Base-by-base conservation (phyloP, 2,113 vertebrate species). In the Edolisoma coerulescens region DNA sequence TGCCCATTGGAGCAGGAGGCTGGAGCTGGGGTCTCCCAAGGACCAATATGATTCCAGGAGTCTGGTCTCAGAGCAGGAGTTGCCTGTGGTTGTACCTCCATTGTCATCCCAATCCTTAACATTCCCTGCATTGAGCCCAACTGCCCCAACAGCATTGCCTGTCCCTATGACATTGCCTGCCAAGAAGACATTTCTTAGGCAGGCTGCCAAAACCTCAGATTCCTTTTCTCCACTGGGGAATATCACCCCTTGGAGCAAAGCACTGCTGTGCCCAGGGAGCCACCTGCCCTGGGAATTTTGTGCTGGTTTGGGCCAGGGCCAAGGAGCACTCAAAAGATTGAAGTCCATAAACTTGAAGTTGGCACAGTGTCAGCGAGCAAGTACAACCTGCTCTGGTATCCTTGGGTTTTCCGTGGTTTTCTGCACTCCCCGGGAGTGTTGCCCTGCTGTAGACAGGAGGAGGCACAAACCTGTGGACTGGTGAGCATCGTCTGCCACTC, bases 31-130 rank as follows among this genome's bases (percentile, higher is more conserved):
- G 3, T 42, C 4, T 83, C 16, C 49, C 22, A 6, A 44, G 37
- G 28, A 49, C 21, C 14, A 16, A 1, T 0, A 0, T 15, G 20
- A 61, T 70, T 57, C 21, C 6, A 1, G 6, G 27, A 39, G n/a
- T 7, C 30, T 56, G 74, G 11, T 18, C 35, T 63, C 12, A 37
- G 33, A 67, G 44, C 39, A 83, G 61, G 27, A 59, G 16, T 4
- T 92, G 56, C 23, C 60, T 63, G 3, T 16, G 44, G 7, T 3
- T 39, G 50, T 70, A 30, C 37, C 42, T 63, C 24, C 37, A 1
- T 7, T 20, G 19, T 42, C 37, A 84, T 26, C 84, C 57, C 30
- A 44, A 0, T 22, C 49, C 24, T 13, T 22, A 42, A 39, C 30
- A 9, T 39, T 39, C 39, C 39, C 39, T 39, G 39, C 39, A 39